phyloP scores from a whole-genome alignment of 2,888 invertebrate genomes.

The Cataglyphis cursor region DNA sequence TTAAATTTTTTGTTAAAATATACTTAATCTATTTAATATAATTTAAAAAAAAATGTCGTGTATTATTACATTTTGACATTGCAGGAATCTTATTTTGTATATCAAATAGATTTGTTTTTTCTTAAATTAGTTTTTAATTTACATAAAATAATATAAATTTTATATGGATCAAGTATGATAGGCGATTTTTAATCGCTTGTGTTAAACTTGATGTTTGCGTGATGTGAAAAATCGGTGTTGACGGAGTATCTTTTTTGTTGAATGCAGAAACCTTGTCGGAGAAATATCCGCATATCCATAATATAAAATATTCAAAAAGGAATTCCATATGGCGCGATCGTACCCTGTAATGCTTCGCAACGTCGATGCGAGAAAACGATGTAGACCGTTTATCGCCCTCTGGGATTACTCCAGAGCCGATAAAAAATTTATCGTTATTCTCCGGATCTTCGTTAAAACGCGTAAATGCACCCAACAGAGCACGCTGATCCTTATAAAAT shows the following conservation, averaged over 20 bases:
- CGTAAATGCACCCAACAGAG: constrained; percentile 8
- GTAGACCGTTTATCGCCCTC: constrained; percentile 43
- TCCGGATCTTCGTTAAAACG: constrained; percentile 34
- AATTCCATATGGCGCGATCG: constrained; percentile 20
- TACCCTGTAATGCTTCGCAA: constrained; percentile 25
- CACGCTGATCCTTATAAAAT: constrained; percentile 32
- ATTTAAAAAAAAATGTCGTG: neutral
- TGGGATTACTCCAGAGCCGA: constrained; percentile 46
- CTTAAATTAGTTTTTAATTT: neutral
- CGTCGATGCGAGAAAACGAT: constrained; percentile 45
- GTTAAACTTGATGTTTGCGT: neutral
- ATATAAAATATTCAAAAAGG: constrained; percentile 43
- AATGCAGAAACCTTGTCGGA: constrained; percentile 31
- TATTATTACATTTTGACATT: neutral
- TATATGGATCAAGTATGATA: neutral
- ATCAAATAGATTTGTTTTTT: neutral
- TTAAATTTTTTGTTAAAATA: neutral
- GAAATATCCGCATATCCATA: constrained; percentile 17
- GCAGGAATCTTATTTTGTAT: neutral
- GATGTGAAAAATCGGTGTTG: neutral
- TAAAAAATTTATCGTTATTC: constrained; percentile 44
- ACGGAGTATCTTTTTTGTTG: constrained; percentile 15
- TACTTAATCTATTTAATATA: neutral
- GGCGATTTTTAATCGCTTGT: neutral
- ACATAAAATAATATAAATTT: neutral